phyloP scores from a whole-genome alignment of 1,140 invertebrate species.

The Cataglyphis hispanica region DNA sequence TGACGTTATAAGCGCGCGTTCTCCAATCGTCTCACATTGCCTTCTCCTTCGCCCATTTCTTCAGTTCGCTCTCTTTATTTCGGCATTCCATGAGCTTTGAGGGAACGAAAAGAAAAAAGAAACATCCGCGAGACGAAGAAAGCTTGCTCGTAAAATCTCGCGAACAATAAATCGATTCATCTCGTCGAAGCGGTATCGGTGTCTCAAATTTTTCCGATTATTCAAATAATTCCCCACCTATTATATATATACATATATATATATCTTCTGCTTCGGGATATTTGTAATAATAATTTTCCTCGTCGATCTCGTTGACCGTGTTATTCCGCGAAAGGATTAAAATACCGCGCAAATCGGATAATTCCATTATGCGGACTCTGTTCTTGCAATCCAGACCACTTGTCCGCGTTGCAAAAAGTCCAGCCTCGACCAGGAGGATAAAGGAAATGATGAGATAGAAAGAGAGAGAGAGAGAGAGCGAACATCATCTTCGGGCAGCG shows the following conservation, averaged over 20 bases:
- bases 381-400: slow-evolving; percentile 32
- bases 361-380: slow-evolving; percentile 41
- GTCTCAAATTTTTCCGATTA: not conserved
- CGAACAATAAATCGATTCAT: slow-evolving; percentile 37
- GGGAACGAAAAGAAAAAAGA: not conserved
- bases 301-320: too few relatives aligned
- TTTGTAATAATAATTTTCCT: not conserved
- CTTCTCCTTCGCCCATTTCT: not conserved
- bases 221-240: not conserved
- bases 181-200: not conserved
- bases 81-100: slow-evolving; percentile 1
- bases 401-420: slow-evolving; percentile 47
- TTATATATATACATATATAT: too few relatives aligned
- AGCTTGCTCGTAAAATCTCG: slow-evolving; percentile 28
- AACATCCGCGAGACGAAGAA: not conserved
- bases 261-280: too few relatives aligned
- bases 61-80: slow-evolving; percentile 17
- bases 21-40: slow-evolving; percentile 8
- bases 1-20: slow-evolving; percentile 38
- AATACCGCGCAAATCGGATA: slow-evolving; percentile 8
- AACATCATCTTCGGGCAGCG: slow-evolving; percentile 72
- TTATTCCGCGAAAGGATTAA: slow-evolving; percentile 18
- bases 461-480: not conserved
- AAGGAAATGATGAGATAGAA: slow-evolving; percentile 7
- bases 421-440: slow-evolving; percentile 35